Evolutionary conservation across 2,888 invertebrate species (phyloP).

Genomic region (Nezara viridula): DNA sequence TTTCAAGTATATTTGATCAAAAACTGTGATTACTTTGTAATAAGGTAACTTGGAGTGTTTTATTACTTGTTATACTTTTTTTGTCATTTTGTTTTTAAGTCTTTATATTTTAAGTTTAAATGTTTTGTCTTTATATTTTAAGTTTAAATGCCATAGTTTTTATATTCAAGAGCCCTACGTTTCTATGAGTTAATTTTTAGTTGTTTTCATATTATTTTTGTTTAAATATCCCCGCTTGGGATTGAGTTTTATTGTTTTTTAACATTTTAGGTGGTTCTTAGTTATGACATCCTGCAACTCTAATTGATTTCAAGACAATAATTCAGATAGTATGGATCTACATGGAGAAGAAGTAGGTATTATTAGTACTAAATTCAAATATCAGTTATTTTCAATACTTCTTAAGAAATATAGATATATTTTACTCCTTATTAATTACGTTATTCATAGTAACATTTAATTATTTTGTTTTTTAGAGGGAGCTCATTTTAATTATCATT

Average conservation of each 20-base stretch:
- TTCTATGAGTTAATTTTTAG: background rate
- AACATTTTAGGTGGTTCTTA: constrained; percentile 16
- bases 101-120: too few relatives aligned
- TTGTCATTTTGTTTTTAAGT: too few relatives aligned
- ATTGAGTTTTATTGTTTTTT: background rate
- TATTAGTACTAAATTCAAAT: background rate
- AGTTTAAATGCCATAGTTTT: background rate
- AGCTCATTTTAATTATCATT: too few relatives aligned
- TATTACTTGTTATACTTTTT: background rate
- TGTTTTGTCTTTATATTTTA: too few relatives aligned
- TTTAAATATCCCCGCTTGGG: background rate
- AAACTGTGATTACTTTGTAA: background rate
- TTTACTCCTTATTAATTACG: background rate
- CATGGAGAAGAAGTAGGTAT: constrained; percentile 51
- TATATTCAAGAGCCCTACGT: background rate
- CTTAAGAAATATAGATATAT: too few relatives aligned
- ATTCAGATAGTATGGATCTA: constrained; percentile 47
- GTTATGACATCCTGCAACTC: background rate
- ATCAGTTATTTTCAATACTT: background rate
- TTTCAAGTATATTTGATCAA: background rate
- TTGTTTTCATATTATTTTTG: background rate
- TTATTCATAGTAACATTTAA: too few relatives aligned
- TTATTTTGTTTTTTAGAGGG: too few relatives aligned
- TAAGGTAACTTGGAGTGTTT: background rate
- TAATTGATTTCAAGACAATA: constrained; percentile 21